These are phyloP conservation scores for Harpalus rufipes DNA, from an alignment of 2,888 invertebrate genomes.

Conservation along the genomic window DNA sequence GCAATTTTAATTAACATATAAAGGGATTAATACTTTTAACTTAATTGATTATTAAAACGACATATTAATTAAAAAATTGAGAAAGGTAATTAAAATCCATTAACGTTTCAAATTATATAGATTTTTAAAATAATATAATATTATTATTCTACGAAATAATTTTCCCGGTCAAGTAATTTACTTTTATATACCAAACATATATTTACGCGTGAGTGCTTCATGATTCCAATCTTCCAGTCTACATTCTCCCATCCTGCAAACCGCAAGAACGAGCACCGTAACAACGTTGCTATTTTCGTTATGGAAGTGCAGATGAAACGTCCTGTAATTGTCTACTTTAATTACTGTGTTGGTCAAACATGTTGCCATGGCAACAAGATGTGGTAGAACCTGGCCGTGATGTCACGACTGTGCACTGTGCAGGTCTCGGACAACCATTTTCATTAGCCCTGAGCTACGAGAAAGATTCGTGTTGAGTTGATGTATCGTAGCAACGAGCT, in stretches of 20 bases:
- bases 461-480: conserved; percentile 29
- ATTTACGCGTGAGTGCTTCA: too few species aligned
- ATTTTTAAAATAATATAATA: not conserved
- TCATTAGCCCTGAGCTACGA: conserved; percentile 40
- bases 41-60: not conserved
- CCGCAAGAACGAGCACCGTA: not conserved
- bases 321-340: conserved; percentile 56
- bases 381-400: not conserved
- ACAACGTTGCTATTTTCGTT: not conserved
- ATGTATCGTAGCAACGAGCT: conserved; percentile 44
- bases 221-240: too few species aligned
- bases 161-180: too few species aligned
- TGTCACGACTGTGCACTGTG: conserved; percentile 2
- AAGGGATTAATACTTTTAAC: not conserved
- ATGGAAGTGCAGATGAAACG: conserved; percentile 49
- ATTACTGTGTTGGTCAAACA: conserved; percentile 47
- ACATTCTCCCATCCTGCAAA: too few species aligned
- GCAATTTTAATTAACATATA: too few species aligned
- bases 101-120: not conserved
- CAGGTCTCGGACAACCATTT: conserved; percentile 15
- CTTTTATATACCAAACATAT: too few species aligned
- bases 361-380: conserved; percentile 17
- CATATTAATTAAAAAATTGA: too few species aligned
- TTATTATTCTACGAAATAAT: not conserved
- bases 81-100: not conserved